phyloP scores from a whole-genome alignment of 2,113 vertebrate genomes.

The Solea solea region DNA sequence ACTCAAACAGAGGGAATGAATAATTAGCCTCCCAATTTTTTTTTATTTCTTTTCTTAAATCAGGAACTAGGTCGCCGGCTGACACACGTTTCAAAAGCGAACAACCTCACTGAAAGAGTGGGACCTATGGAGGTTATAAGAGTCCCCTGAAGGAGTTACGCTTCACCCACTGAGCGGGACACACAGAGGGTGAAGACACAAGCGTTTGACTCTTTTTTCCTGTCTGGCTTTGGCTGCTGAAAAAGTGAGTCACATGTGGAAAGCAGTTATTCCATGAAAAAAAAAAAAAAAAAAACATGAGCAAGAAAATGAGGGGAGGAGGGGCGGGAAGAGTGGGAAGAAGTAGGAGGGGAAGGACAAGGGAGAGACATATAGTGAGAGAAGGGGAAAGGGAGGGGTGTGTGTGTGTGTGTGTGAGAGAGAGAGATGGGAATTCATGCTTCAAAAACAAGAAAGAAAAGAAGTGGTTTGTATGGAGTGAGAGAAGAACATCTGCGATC shows the following conservation, averaged over 20 bases:
- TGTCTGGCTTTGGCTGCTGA: slow-evolving; percentile 73
- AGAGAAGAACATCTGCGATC: slow-evolving; percentile 69
- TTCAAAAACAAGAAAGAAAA: slow-evolving; percentile 69
- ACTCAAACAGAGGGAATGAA: slow-evolving; percentile 72
- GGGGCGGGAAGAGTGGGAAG: slow-evolving; percentile 40
- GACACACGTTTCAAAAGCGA: slow-evolving; percentile 66
- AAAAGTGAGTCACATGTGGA: slow-evolving; percentile 80
- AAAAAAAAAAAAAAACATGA: slow-evolving; percentile 42
- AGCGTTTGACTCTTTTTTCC: slow-evolving; percentile 46
- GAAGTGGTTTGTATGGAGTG: slow-evolving; percentile 65
- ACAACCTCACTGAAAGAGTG: slow-evolving; percentile 47
- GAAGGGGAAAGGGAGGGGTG: slow-evolving; percentile 17
- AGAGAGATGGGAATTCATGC: slow-evolving; percentile 56
- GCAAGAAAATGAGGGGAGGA: slow-evolving; percentile 46
- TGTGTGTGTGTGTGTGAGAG: slow-evolving; percentile 2
- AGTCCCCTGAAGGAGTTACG: slow-evolving; percentile 57
- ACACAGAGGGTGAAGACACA: slow-evolving; percentile 31
- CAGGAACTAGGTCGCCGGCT: slow-evolving; percentile 67
- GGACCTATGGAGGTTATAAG: slow-evolving; percentile 50
- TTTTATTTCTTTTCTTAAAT: slow-evolving; percentile 40
- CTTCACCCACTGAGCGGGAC: slow-evolving; percentile 46
- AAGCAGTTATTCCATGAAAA: slow-evolving; percentile 65
- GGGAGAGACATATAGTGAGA: slow-evolving; percentile 61
- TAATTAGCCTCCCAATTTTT: slow-evolving; percentile 71
- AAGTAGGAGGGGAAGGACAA: slow-evolving; percentile 45